Base-by-base conservation (phyloP, 2,888 invertebrate species). In the Andrena haemorrhoa region DNA sequence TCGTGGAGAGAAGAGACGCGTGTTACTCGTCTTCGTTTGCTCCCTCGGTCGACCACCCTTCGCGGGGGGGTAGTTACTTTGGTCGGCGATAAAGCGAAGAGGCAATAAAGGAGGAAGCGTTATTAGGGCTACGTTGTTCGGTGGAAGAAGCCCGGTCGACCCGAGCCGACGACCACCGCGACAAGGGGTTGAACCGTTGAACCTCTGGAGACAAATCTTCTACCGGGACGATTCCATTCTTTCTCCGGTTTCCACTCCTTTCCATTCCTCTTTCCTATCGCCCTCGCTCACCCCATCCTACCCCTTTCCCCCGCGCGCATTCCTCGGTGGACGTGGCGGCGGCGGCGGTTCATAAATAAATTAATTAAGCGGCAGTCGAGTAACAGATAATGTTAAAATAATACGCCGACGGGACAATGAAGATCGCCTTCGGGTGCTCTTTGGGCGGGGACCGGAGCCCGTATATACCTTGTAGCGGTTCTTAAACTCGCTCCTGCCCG, bases 381-480 rank as follows among this genome's bases (percentile, higher is more conserved):
- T 86, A 86, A 87, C 90, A 90, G 91, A 93, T 93, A 93, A 92
- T 92, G 91, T 90, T 92, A 90, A 91, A 92, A 93, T 92, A 93
- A 93, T 91, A 92, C 88, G 82, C 75, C 78, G 81, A 56, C 83
- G 86, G 88, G 86, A 92, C 90, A 92, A 92, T 90, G 87, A 75
- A 75, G 68, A 83, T 83, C 84, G 84, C 80, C 73, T 73, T 76
- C 66, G 74, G 63, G 70, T 73, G 60, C 69, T 61, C 60, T 63
- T 66, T 70, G 61, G 53, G 47, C 47, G 74, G 33, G 29, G 10
- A 35, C 41, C 61, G 56, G 69, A 61, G 74, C 12, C 63, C 61
- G 65, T 77, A 64, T 77, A 73, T 77, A 79, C 80, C 78, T 81
- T 86, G 86, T 88, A 83, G 88, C 84, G 91, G 89, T 92, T 92